phyloP scores from a whole-genome alignment of 2,888 invertebrate species.

The Apamea crenata region DNA sequence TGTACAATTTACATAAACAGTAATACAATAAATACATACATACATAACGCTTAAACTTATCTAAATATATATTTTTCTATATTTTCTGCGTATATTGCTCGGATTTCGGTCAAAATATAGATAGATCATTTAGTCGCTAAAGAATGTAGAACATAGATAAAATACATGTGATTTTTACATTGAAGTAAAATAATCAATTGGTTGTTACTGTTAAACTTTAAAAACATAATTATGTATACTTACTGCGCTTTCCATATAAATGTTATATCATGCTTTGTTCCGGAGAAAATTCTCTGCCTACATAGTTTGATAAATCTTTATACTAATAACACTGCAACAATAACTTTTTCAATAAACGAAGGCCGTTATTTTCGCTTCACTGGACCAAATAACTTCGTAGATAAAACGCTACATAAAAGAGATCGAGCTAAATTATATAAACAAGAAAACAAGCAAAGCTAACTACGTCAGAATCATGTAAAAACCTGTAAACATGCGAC shows the following conservation, averaged over 20 bases:
- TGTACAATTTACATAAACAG: neutral
- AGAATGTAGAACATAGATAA: neutral
- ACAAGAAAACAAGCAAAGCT: conserved; percentile 74
- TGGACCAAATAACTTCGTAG: conserved; percentile 50
- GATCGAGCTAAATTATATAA: conserved; percentile 62
- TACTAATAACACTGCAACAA: conserved; percentile 47
- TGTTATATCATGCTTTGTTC: conserved; percentile 27
- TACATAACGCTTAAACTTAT: neutral
- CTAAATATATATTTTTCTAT: neutral
- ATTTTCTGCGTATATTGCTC: conserved; percentile 28
- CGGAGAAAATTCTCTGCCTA: conserved; percentile 20
- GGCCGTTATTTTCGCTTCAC: conserved; percentile 45
- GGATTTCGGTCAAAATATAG: conserved; percentile 9
- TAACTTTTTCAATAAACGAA: conserved; percentile 57
- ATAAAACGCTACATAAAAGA: conserved; percentile 64
- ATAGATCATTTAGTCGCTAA: neutral
- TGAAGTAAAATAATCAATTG: neutral
- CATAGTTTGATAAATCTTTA: conserved; percentile 38
- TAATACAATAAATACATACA: neutral
- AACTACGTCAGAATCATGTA: conserved; percentile 80
- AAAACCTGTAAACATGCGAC: conserved; percentile 88
- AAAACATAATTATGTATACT: conserved; percentile 24
- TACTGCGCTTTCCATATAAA: conserved; percentile 46
- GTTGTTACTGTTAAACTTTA: neutral
- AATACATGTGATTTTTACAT: neutral